Evolutionary conservation across 2,888 invertebrate species (phyloP), one percentile per base, ranked within the genome.

Genomic region (Papilio elwesi): DNA sequence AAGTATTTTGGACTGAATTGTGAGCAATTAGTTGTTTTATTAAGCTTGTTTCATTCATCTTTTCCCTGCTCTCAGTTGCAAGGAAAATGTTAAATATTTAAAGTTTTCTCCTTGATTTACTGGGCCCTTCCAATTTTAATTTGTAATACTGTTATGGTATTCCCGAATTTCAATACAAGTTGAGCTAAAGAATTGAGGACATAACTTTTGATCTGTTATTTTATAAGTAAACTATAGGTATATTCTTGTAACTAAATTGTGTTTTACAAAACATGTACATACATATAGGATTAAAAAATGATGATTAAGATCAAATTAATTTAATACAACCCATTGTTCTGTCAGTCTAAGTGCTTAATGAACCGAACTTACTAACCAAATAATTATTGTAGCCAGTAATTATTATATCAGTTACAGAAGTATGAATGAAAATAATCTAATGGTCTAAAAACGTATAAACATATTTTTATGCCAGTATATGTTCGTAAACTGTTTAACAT

Each of bases 11-110:
- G 15, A 52, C 7, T 52, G 15, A 43, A 13, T 49, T 38, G 26
- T 57, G 36, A 36, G 2, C 12, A 26, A 36, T 55, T 13, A 36
- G 7, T 57, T 36, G n/a, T n/a, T n/a, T n/a, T n/a, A n/a, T 57
- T 57, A 16, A 36, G 13, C 2, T 38, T 59, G 10, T 26, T 43
- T 59, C 59, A 43, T 15, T 62, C 15, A 62, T 62, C 3, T 38
- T 59, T 38, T 62, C 15, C 59, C 15, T 43, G 59, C 43, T 59
- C 59, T 57, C 43, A 43, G 57, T 5, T 43, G 13, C 7, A n/a
- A 59, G 59, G 38, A 62, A 62, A 36, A 62, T 59, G 36, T 57
- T 36, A 13, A 57, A 9, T 12, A 26, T 57, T 36, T 59, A 38
- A n/a, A 7, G 43, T 43, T 43, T 15, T 15, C n/a, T n/a, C 57